A percentile compares a stretch with the other conserved stretches of the same genome.
Evolutionary conservation across 2,113 vertebrate genomes (phyloP).

Genomic region (Pterocles orientalis): DNA sequence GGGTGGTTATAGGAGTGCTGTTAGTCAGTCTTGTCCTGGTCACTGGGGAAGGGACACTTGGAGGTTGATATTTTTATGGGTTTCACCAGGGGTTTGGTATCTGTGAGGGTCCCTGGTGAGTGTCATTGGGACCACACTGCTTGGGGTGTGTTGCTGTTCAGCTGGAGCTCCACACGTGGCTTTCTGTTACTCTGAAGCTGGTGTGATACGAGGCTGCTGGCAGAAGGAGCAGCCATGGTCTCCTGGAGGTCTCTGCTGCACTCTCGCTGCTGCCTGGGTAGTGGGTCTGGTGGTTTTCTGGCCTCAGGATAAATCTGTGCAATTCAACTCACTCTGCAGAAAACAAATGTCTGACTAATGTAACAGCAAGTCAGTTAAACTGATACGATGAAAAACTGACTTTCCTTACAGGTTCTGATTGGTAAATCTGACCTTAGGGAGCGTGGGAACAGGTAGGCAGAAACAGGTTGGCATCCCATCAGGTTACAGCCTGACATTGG

Average conservation of each 20-base stretch:
- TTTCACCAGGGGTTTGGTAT: background rate
- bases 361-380: background rate
- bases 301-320: background rate
- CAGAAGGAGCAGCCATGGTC: background rate
- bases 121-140: fast-evolving
- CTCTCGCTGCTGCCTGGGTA: background rate
- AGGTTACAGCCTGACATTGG: background rate
- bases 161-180: background rate
- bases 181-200: background rate
- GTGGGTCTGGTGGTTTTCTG: background rate
- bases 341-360: background rate
- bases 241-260: background rate
- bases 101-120: background rate
- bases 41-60: too few relatives aligned
- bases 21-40: background rate
- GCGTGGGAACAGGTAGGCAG: background rate
- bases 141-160: fast-evolving
- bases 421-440: background rate
- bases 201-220: background rate
- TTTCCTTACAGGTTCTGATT: background rate
- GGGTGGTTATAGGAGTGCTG: background rate
- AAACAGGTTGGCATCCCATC: background rate
- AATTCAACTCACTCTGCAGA: background rate
- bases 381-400: too few relatives aligned
- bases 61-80: background rate